Evolutionary conservation across 2,797 vertebrate genomes (phyloP), one percentile per base, ranked within the genome.

Genomic region (Sylvia borin): DNA sequence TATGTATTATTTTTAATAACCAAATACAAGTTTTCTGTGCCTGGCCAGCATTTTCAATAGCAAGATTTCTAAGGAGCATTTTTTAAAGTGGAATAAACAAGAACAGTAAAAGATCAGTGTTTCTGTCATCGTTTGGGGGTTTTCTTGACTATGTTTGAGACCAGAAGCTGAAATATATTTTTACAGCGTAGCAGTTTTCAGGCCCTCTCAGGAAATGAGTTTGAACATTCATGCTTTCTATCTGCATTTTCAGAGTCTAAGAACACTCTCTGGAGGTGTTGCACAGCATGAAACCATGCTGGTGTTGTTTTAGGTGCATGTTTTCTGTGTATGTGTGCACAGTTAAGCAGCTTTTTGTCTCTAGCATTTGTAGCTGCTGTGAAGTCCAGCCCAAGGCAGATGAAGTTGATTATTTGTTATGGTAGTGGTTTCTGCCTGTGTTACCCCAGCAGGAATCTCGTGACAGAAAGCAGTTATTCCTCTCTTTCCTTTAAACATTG

Each of bases 51-150:
- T 78, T 81, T 70, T 81, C 31, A 31, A 26, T n/a, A 57, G 34
- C 22, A 57, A 66, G 25, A 48, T 51, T 43, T 47, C 21, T 53
- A 42, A 67, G 32, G 40, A 64, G 14, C 1, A 19, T 25, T 67
- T 82, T 68, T 54, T 5, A 4, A 61, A 45, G 8, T 80, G n/a
- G 9, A 45, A n/a, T 43, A 84, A 68, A 57, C 4, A 76, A 18
- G 17, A 1, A 0, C 40, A 16, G 25, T 32, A 34, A 55, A 54
- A 86, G 16, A 43, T 55, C 10, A 21, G 4, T 0, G 0, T 42
- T 79, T 86, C 47, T 83, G 5, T 57, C 27, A 51, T 31, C 45
- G 7, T 4, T 54, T 60, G 48, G 17, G 7, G 3, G 1, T 54
- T 55, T 48, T 75, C 48, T 71, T 73, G 8, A 24, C 42, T 65